Conservation (phyloP, 2,113 vertebrate species). For the Hymenochirus boettgeri region DNA sequence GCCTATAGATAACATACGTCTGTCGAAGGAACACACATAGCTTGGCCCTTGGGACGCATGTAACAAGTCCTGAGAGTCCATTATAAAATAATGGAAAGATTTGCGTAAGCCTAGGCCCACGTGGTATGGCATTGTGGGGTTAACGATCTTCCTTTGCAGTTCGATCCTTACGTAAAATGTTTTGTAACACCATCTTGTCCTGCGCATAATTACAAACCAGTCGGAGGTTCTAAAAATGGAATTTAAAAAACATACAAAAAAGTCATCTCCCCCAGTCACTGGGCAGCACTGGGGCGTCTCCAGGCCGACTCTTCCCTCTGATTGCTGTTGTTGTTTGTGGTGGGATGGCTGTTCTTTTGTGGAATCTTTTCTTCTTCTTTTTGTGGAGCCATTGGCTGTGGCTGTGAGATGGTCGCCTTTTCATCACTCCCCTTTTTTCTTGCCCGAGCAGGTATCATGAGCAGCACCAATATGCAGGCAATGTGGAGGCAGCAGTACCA, state of each 20-base stretch:
- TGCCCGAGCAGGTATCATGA: constrained; percentile 75
- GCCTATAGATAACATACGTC: constrained; percentile 63
- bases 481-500: constrained; percentile 90
- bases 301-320: constrained; percentile 76
- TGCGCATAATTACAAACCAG: constrained; percentile 61
- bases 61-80: constrained; percentile 64
- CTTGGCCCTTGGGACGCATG: constrained; percentile 54
- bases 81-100: constrained; percentile 54
- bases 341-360: constrained; percentile 62
- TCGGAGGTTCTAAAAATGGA: constrained; percentile 66
- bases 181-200: constrained; percentile 49
- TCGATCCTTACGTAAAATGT: constrained; percentile 54
- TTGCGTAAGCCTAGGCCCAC: constrained; percentile 64
- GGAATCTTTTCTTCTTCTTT: constrained; percentile 51
- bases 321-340: constrained; percentile 79
- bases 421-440: constrained; percentile 62
- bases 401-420: constrained; percentile 48
- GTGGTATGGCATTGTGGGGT: constrained; percentile 62
- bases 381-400: constrained; percentile 47
- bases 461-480: constrained; percentile 71
- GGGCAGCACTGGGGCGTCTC: constrained; percentile 58
- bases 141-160: constrained; percentile 56
- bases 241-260: constrained; percentile 62
- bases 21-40: constrained; percentile 54
- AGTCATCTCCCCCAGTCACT: constrained; percentile 56